Evolutionary conservation across 2,888 invertebrate genomes (phyloP).

Genomic region (Notodonta dromedarius): DNA sequence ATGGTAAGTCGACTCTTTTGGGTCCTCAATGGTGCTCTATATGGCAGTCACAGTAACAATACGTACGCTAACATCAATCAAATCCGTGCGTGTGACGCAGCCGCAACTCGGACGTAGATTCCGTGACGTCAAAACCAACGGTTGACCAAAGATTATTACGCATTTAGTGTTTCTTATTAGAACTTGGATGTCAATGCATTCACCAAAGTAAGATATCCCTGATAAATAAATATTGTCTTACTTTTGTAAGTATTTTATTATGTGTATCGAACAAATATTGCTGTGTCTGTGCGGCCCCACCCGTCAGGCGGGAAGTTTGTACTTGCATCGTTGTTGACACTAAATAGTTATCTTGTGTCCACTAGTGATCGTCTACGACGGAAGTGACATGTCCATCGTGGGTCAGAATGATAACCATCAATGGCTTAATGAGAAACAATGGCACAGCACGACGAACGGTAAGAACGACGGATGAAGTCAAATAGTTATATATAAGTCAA

Average conservation of each 20-base stretch:
- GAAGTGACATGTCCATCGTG: background rate
- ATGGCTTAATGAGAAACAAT: conserved; percentile 1
- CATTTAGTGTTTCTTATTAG: background rate
- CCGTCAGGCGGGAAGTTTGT: background rate
- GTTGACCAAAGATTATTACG: background rate
- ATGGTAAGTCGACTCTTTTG: background rate
- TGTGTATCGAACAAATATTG: background rate
- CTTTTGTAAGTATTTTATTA: no score
- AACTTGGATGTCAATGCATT: background rate
- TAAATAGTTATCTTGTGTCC: background rate
- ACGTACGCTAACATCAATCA: background rate
- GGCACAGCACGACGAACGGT: background rate
- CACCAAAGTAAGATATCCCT: background rate
- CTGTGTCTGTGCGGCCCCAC: background rate
- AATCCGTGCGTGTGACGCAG: background rate
- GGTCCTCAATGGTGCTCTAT: background rate
- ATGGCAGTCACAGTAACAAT: background rate
- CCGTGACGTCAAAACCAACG: background rate
- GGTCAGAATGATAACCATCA: background rate
- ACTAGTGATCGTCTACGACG: background rate
- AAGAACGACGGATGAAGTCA: background rate
- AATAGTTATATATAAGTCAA: background rate
- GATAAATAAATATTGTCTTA: background rate
- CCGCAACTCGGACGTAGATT: background rate
- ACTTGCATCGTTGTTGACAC: background rate